These are phyloP conservation scores for Mesitornis unicolor DNA, from an alignment of 2,113 vertebrate species.

Conservation along the genomic window DNA sequence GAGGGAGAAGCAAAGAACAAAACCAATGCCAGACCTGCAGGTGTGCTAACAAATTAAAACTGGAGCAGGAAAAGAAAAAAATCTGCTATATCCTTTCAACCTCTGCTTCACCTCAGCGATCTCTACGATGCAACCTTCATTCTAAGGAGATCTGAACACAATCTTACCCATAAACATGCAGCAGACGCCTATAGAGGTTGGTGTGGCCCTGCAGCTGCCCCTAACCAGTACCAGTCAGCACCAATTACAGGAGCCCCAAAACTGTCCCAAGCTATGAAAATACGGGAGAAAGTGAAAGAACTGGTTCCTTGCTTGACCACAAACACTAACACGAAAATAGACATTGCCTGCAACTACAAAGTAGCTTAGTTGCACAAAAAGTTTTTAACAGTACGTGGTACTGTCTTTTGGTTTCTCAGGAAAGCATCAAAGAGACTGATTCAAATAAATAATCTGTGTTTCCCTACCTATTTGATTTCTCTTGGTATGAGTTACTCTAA, in stretches of 20 bases:
- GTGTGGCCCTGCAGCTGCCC: neutral
- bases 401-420: neutral
- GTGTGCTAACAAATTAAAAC: slow-evolving; percentile 39
- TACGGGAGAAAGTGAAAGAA: neutral
- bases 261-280: neutral
- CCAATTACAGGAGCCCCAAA: neutral
- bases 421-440: neutral
- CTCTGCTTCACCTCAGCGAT: slow-evolving; percentile 1
- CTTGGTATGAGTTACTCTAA: neutral
- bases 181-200: neutral
- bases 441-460: neutral
- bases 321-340: neutral
- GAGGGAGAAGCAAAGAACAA: neutral
- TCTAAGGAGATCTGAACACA: neutral
- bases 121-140: neutral
- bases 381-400: neutral
- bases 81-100: neutral
- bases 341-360: neutral
- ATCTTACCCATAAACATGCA: neutral
- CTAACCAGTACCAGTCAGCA: neutral
- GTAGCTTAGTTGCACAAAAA: neutral
- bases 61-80: slow-evolving; percentile 7
- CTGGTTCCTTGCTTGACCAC: neutral
- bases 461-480: neutral
- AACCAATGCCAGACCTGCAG: slow-evolving; percentile 38